A percentile compares a stretch with the other conserved stretches of the same genome.
Conservation (phyloP, 2,888 invertebrate genomes). For the Notodonta ziczac region DNA sequence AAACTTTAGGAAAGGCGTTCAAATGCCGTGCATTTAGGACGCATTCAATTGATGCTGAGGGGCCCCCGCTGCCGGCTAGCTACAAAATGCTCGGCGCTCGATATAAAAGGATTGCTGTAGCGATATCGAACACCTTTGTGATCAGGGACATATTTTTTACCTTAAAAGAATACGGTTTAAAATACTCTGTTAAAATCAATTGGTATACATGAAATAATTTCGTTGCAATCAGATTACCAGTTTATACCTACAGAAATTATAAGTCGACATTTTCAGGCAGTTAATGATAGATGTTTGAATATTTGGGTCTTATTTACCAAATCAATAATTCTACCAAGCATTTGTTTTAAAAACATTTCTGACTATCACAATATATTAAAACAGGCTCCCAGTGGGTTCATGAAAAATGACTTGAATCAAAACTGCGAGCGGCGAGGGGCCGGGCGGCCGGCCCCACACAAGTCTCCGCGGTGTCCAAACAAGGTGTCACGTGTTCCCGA, state of each 20-base stretch:
- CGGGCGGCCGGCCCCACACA: not conserved
- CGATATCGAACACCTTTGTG: not conserved
- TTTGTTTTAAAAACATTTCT: too few species aligned
- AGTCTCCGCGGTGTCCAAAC: constrained; percentile 17
- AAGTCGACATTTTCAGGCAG: too few species aligned
- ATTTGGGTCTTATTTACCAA: too few species aligned
- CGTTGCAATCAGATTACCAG: too few species aligned
- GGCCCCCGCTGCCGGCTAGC: not conserved
- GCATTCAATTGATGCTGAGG: not conserved
- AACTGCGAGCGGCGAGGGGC: not conserved
- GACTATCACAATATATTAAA: too few species aligned
- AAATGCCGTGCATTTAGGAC: constrained; percentile 3
- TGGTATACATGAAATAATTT: too few species aligned
- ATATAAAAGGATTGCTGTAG: constrained; percentile 1
- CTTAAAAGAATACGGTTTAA: not conserved
- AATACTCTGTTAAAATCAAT: too few species aligned
- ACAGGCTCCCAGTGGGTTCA: not conserved
- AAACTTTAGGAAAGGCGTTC: not conserved
- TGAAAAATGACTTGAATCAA: constrained; percentile 10
- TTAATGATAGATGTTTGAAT: too few species aligned
- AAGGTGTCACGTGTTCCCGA: constrained; percentile 24
- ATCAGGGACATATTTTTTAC: not conserved
- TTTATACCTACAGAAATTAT: too few species aligned
- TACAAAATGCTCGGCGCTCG: not conserved
- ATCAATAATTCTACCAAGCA: too few species aligned